Percentiles rank a stretch among this genome's conserved stretches.
phyloP scores from a whole-genome alignment of 2,113 vertebrate genomes.

The Thunnus maccoyii region DNA sequence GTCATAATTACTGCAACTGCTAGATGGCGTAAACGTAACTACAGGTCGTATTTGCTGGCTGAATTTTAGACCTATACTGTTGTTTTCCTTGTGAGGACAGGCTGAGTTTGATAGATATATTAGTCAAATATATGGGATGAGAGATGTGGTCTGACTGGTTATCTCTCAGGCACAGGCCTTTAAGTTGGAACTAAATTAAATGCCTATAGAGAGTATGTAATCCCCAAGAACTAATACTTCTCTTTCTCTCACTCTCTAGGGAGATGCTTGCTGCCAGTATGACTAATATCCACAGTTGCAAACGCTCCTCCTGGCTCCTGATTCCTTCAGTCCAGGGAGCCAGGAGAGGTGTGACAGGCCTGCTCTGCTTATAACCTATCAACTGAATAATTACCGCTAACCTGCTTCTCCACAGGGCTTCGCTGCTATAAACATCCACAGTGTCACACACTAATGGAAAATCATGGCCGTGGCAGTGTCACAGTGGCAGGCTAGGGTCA shows the following conservation, averaged over 20 bases:
- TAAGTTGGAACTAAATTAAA: constrained; percentile 36
- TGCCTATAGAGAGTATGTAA: constrained; percentile 32
- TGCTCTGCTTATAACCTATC: constrained; percentile 36
- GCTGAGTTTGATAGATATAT: constrained; percentile 31
- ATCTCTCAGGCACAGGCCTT: constrained; percentile 26
- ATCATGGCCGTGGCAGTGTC: constrained; percentile 21
- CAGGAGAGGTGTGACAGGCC: constrained; percentile 45
- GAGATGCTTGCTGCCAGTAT: constrained; percentile 30
- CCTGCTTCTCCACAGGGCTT: constrained; percentile 65
- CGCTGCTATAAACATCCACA: constrained; percentile 50
- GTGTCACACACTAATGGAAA: constrained; percentile 62
- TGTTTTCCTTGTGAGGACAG: too few species aligned
- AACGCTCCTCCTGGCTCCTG: constrained; percentile 8
- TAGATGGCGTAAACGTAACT: too few species aligned
- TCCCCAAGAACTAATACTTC: constrained; percentile 36
- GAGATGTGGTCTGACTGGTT: constrained; percentile 37
- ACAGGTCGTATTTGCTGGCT: too few species aligned
- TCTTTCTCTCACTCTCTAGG: constrained; percentile 21
- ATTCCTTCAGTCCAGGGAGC: constrained; percentile 39
- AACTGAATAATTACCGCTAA: constrained; percentile 73
- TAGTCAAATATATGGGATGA: constrained; percentile 10
- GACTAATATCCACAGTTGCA: constrained; percentile 32
- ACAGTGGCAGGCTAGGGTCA: constrained; percentile 25
- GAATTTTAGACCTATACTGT: too few species aligned
- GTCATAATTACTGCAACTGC: too few species aligned